phyloP scores from a whole-genome alignment of 2,888 invertebrate genomes.

The Alviniconcha strummeri region DNA sequence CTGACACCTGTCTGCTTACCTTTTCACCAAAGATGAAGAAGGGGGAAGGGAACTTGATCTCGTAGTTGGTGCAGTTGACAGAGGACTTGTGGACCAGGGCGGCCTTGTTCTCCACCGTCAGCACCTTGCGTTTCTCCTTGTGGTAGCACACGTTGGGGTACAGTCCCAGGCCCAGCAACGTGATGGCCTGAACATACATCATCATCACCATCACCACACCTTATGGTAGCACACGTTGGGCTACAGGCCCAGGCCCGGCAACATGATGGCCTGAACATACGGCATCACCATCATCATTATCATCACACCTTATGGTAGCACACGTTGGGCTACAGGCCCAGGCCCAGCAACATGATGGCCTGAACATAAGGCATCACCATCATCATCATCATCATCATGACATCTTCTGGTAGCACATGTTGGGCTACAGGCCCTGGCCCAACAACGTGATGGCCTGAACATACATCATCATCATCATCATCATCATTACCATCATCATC shows the following conservation, averaged over 20 bases:
- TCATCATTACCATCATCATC: neutral
- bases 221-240: neutral
- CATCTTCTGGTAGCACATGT: constrained; percentile 95
- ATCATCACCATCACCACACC: neutral
- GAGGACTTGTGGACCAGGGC: constrained; percentile 98
- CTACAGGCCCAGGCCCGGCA: neutral
- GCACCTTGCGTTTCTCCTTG: constrained; percentile 94
- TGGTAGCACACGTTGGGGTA: constrained; percentile 98
- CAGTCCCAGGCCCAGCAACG: constrained; percentile 90
- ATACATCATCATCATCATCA: neutral
- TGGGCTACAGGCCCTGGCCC: constrained; percentile 95
- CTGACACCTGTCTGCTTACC: constrained; percentile 69
- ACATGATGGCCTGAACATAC: constrained; percentile 76
- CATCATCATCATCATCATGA: too few species aligned
- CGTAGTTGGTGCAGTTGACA: constrained; percentile 83
- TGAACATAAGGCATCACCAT: constrained; percentile 37
- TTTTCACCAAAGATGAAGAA: constrained; percentile 99
- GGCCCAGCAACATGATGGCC: constrained; percentile 87
- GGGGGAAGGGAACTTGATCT: constrained; percentile 91
- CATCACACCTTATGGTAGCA: constrained; percentile 83
- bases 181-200: constrained; percentile 77
- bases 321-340: constrained; percentile 97
- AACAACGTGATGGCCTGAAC: constrained; percentile 83
- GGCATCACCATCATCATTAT: too few species aligned
- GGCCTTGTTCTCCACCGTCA: constrained; percentile 95